phyloP scores from a whole-genome alignment of 2,888 invertebrate species.

The Meta bourneti region DNA sequence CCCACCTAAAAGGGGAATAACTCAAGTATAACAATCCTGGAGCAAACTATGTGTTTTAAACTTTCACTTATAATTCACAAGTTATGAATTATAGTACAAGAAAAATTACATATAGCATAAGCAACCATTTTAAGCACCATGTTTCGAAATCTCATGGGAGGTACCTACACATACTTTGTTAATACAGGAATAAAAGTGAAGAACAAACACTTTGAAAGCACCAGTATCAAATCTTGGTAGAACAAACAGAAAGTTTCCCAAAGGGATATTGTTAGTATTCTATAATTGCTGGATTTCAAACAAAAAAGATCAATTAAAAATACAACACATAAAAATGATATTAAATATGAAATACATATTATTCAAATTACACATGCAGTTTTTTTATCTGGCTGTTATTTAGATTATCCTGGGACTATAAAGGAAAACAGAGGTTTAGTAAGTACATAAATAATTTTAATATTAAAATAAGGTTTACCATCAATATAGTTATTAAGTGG shows the following conservation, averaged over 20 bases:
- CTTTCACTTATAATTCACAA: neutral
- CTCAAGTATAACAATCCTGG: neutral
- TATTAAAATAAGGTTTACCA: too few species aligned
- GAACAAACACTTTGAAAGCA: slow-evolving; percentile 24
- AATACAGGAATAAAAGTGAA: neutral
- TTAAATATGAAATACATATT: too few species aligned
- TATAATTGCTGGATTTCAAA: too few species aligned
- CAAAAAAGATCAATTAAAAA: too few species aligned
- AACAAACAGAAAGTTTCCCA: too few species aligned
- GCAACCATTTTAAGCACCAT: slow-evolving; percentile 47
- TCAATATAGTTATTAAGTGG: neutral
- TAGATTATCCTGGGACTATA: too few species aligned
- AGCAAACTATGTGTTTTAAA: neutral
- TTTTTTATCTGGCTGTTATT: too few species aligned
- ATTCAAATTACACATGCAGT: too few species aligned
- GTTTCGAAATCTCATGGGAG: neutral
- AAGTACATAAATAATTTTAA: too few species aligned
- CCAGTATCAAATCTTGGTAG: slow-evolving; percentile 14
- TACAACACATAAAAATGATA: too few species aligned
- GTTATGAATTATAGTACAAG: neutral
- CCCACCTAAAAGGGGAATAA: neutral
- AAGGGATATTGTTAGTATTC: too few species aligned
- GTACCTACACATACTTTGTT: neutral
- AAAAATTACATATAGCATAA: slow-evolving; percentile 6
- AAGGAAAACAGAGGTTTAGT: too few species aligned